phyloP scores from a whole-genome alignment of 2,113 vertebrate species.

The Xiphias gladius region DNA sequence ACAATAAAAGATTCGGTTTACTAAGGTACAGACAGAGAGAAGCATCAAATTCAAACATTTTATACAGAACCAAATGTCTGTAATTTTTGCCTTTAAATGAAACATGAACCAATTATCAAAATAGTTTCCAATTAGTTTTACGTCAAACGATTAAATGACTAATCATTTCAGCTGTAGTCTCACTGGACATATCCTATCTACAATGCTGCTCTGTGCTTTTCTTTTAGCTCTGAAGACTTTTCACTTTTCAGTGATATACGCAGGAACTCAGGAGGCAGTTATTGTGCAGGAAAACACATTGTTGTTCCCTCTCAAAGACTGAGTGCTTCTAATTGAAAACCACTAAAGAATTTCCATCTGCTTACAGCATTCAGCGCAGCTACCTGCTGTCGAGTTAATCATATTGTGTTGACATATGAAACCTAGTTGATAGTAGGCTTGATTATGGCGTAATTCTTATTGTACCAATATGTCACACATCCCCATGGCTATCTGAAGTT shows the following conservation, averaged over 20 bases:
- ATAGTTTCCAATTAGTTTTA: no score
- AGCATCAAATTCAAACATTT: background rate
- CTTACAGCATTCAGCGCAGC: background rate
- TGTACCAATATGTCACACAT: slow-evolving; percentile 4
- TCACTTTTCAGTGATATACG: background rate
- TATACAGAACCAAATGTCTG: background rate
- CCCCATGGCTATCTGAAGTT: background rate
- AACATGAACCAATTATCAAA: no score
- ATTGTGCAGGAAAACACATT: background rate
- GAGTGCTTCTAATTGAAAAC: slow-evolving; percentile 37
- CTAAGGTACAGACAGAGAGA: no score
- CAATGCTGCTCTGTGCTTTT: background rate
- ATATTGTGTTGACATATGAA: background rate
- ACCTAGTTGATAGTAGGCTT: background rate
- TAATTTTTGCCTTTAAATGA: no score
- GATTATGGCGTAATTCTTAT: background rate
- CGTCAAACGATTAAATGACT: background rate
- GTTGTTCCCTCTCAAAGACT: background rate
- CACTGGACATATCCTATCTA: background rate
- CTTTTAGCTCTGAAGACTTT: background rate
- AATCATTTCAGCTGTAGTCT: background rate
- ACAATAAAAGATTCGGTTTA: no score
- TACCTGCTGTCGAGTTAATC: slow-evolving; percentile 28
- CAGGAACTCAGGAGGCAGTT: background rate
- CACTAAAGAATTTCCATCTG: slow-evolving; percentile 27